phyloP scores from a whole-genome alignment of 2,113 vertebrate genomes.

The Mustelus asterias region DNA sequence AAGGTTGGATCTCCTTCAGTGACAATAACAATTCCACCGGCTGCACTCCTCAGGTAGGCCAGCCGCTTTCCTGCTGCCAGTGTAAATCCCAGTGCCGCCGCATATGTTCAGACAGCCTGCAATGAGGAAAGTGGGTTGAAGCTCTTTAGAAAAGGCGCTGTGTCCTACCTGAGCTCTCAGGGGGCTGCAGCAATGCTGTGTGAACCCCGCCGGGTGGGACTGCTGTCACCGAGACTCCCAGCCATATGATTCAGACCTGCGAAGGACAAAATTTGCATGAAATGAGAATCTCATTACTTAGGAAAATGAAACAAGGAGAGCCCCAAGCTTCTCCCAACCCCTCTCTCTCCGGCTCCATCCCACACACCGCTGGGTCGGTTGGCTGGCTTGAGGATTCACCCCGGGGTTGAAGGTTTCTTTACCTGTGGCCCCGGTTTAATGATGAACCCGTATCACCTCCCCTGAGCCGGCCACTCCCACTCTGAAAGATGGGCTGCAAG shows the following conservation, averaged over 20 bases:
- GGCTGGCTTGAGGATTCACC: not conserved
- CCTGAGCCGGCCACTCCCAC: not conserved
- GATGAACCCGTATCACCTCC: not conserved
- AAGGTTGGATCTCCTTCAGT: not conserved
- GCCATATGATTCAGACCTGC: not conserved
- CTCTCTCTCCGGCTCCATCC: too few species aligned
- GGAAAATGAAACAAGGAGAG: not conserved
- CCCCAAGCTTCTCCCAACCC: not conserved
- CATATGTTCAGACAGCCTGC: not conserved
- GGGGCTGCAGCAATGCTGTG: not conserved
- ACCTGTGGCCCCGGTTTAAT: not conserved
- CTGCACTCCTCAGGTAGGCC: not conserved
- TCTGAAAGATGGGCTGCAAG: not conserved
- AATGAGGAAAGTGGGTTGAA: not conserved
- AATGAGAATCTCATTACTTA: conserved; percentile 2
- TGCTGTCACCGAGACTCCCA: not conserved
- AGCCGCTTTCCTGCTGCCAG: not conserved
- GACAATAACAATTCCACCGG: not conserved
- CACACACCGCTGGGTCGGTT: not conserved
- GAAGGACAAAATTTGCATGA: conserved; percentile 11
- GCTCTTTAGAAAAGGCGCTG: not conserved
- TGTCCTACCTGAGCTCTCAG: not conserved
- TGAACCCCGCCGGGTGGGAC: not conserved
- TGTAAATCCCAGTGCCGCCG: not conserved
- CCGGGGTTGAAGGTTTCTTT: not conserved